Evolutionary conservation across 2,113 vertebrate genomes (phyloP).

Genomic region (Anguilla japonica): DNA sequence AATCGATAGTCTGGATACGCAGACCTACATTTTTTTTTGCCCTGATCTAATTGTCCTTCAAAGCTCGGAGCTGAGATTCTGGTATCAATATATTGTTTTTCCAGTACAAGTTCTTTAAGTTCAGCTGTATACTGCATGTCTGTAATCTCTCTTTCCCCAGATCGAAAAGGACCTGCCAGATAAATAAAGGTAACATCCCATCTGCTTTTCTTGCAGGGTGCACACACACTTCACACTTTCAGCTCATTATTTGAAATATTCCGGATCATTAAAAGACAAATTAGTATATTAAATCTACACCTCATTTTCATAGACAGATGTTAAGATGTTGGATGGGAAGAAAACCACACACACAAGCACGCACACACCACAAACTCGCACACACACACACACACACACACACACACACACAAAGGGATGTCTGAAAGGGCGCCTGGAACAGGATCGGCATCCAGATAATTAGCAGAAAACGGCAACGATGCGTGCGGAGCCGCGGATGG

Average conservation of each 20-base stretch:
- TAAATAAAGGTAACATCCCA: background rate
- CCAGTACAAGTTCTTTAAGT: background rate
- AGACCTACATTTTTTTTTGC: too few species aligned
- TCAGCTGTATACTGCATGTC: background rate
- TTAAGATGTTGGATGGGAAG: too few species aligned
- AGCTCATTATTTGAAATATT: background rate
- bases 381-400: too few species aligned
- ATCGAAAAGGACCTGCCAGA: background rate
- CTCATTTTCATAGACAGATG: background rate
- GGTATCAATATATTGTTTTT: too few species aligned
- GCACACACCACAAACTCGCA: too few species aligned
- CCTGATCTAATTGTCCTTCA: too few species aligned
- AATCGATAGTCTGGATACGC: too few species aligned
- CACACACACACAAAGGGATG: background rate
- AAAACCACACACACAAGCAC: background rate
- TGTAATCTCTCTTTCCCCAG: background rate
- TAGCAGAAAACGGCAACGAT: background rate
- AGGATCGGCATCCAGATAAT: background rate
- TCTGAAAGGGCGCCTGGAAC: background rate
- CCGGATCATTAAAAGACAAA: background rate
- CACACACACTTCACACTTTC: too few species aligned
- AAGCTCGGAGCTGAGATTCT: too few species aligned
- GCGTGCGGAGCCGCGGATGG: background rate
- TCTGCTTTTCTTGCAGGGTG: background rate
- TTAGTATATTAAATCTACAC: background rate